phyloP scores from a whole-genome alignment of 2,888 invertebrate genomes.

The Ceraclea dissimilis region DNA sequence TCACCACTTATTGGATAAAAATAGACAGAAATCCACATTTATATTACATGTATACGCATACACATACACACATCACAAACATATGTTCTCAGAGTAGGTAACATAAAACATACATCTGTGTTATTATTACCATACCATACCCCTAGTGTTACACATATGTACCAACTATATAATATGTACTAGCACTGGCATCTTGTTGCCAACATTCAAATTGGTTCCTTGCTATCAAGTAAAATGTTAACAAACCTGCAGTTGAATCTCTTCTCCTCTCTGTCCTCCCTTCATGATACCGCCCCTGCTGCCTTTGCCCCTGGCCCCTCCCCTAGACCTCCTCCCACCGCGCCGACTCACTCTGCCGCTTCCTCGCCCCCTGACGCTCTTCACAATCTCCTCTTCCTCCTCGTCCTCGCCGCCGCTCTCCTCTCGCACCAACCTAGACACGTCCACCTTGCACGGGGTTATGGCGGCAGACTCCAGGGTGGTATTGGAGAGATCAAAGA shows the following conservation, averaged over 20 bases:
- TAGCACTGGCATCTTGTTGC: no score
- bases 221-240: neutral
- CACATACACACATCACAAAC: conserved; percentile 2
- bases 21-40: conserved; percentile 19
- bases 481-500: conserved; percentile 31
- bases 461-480: conserved; percentile 30
- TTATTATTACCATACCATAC: neutral
- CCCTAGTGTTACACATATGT: no score
- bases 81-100: neutral
- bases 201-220: no score
- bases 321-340: conserved; percentile 29
- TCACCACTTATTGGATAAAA: conserved; percentile 16
- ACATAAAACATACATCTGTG: neutral
- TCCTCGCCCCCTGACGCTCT: conserved; percentile 29
- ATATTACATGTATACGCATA: neutral
- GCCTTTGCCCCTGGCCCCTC: conserved; percentile 30
- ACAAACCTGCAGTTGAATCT: conserved; percentile 23
- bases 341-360: conserved; percentile 30
- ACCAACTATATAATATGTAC: no score
- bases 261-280: conserved; percentile 31
- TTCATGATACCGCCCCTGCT: conserved; percentile 39
- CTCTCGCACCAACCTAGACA: conserved; percentile 5
- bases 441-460: conserved; percentile 34
- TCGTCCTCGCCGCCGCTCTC: conserved; percentile 8
- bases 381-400: conserved; percentile 28